Conservation (phyloP, 2,797 vertebrate species). For the Crocidura indochinensis region DNA sequence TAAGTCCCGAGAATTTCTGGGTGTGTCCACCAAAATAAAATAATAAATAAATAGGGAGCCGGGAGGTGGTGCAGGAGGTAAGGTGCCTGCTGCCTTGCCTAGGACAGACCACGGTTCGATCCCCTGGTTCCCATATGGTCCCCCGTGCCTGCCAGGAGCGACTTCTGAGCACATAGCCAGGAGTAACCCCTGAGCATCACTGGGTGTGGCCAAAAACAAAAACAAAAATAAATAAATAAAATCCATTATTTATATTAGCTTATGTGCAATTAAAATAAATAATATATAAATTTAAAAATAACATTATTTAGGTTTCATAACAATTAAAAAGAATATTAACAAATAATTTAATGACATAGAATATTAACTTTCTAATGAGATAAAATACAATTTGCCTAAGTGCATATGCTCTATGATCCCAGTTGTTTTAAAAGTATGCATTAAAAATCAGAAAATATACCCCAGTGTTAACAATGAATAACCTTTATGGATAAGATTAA, state of each 20-base stretch:
- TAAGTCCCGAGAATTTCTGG: too few relatives aligned
- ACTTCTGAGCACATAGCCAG: too few relatives aligned
- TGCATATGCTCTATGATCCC: neutral
- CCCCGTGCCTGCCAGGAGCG: too few relatives aligned
- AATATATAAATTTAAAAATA: neutral
- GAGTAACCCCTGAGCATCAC: too few relatives aligned
- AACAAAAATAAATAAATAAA: neutral
- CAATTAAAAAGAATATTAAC: constrained; percentile 39
- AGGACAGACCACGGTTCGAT: too few relatives aligned
- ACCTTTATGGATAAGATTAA: constrained; percentile 40
- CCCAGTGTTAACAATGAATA: constrained; percentile 49
- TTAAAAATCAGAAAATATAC: constrained; percentile 34
- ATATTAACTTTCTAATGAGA: constrained; percentile 2
- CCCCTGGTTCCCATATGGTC: too few relatives aligned
- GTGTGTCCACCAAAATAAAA: neutral
- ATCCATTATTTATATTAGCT: neutral
- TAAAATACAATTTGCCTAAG: constrained; percentile 34
- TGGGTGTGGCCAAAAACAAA: neutral
- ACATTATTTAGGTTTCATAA: constrained; percentile 10
- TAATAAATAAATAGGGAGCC: neutral
- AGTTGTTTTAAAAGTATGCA: neutral
- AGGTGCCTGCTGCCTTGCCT: too few relatives aligned
- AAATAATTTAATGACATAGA: constrained; percentile 34
- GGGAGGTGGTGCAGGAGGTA: too few relatives aligned
- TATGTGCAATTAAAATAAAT: constrained; percentile 11